Evolutionary conservation across 2,797 vertebrate genomes (phyloP).

Genomic region (Morus bassanus): DNA sequence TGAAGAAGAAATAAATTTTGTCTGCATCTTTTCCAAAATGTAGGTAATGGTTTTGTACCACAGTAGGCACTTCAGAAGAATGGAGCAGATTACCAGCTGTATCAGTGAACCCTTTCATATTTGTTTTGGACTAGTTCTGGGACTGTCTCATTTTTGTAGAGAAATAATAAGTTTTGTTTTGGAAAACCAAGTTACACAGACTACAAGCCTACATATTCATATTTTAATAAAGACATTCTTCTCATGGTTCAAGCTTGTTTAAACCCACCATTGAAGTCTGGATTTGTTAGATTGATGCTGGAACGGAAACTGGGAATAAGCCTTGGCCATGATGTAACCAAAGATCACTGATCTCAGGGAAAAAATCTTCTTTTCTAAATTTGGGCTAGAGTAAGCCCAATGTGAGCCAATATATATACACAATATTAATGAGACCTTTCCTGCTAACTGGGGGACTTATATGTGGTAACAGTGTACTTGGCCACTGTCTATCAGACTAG

Average conservation of each 20-base stretch:
- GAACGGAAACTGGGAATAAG: constrained; percentile 4
- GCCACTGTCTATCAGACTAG: neutral
- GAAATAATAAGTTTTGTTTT: neutral
- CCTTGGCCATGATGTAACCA: neutral
- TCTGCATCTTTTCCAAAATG: neutral
- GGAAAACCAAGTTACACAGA: neutral
- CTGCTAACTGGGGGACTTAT: neutral
- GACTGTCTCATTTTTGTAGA: neutral
- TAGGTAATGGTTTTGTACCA: neutral
- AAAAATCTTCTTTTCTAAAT: neutral
- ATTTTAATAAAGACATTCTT: constrained; percentile 41
- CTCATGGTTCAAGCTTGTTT: constrained; percentile 13
- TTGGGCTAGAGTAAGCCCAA: neutral
- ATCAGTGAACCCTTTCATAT: neutral
- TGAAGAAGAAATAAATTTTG: neutral
- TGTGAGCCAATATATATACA: constrained; percentile 4
- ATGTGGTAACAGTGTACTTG: neutral
- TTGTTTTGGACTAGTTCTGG: neutral
- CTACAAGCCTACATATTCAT: neutral
- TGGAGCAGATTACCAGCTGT: neutral
- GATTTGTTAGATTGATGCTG: neutral
- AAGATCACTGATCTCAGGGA: neutral
- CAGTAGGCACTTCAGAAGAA: neutral
- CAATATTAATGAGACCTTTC: constrained; percentile 33
- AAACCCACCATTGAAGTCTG: constrained; percentile 2